Conservation (phyloP, 2,888 invertebrate species). For the Danaus chrysippus region DNA sequence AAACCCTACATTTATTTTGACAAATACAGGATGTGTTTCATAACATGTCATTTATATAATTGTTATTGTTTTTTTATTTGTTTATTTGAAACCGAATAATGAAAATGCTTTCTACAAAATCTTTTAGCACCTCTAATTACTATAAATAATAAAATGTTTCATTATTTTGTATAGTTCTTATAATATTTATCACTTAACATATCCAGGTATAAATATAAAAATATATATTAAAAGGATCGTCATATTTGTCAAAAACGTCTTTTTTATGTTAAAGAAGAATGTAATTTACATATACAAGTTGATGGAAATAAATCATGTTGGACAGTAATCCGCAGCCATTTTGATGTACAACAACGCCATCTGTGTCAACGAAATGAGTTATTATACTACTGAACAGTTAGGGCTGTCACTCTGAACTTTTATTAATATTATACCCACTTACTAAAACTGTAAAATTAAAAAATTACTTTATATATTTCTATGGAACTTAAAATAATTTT, state of each 20-base stretch:
- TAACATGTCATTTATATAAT: slow-evolving; percentile 12
- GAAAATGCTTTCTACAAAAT: no score
- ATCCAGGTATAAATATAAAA: slow-evolving; percentile 10
- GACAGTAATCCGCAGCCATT: slow-evolving; percentile 73
- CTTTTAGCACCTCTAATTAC: no score
- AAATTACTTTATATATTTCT: no score
- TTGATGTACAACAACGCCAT: slow-evolving; percentile 75
- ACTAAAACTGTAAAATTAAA: no score
- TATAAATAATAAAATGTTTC: neutral
- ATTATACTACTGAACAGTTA: slow-evolving; percentile 54
- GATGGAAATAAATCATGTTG: slow-evolving; percentile 68
- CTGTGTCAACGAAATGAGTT: slow-evolving; percentile 77
- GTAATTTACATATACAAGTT: slow-evolving; percentile 54
- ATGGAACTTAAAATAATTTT: no score
- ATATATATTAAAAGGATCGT: neutral
- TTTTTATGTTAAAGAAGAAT: slow-evolving; percentile 20
- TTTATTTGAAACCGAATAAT: no score
- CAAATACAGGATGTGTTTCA: slow-evolving; percentile 50
- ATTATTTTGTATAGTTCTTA: neutral
- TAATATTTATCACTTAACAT: neutral
- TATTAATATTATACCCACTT: neutral
- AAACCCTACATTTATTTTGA: slow-evolving; percentile 63
- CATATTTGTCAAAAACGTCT: neutral
- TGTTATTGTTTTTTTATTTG: no score
- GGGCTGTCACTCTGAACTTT: slow-evolving; percentile 42